phyloP scores from a whole-genome alignment of 2,888 invertebrate species.

The Marronus borbonicus region DNA sequence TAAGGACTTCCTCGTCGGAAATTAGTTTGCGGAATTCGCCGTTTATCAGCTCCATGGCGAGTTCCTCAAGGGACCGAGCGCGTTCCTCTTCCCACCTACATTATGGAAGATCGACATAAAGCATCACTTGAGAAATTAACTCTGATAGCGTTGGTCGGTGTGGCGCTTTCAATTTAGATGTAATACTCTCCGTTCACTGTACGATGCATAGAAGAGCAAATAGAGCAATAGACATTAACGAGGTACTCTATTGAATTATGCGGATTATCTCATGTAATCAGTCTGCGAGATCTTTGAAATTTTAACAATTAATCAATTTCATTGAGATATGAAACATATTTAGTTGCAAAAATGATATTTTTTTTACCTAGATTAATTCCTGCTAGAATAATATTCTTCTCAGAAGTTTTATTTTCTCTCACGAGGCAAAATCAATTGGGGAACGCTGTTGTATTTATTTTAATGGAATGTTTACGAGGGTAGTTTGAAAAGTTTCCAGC shows the following conservation, averaged over 20 bases:
- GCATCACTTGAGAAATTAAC: constrained; percentile 32
- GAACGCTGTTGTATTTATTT: too few species aligned
- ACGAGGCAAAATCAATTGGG: too few species aligned
- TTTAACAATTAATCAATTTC: not conserved
- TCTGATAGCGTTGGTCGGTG: constrained; percentile 2
- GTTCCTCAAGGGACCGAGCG: constrained; percentile 71
- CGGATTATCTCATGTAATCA: not conserved
- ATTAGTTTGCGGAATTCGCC: constrained; percentile 74
- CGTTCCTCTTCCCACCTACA: constrained; percentile 72
- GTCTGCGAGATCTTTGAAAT: not conserved
- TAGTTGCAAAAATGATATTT: too few species aligned
- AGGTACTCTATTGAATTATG: not conserved
- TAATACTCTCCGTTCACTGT: not conserved
- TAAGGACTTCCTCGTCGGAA: constrained; percentile 73
- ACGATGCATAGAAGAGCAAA: constrained; percentile 3
- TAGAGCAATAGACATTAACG: not conserved
- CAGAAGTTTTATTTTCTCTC: too few species aligned
- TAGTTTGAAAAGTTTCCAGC: too few species aligned
- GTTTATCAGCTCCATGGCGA: constrained; percentile 73
- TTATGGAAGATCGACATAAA: not conserved
- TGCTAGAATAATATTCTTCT: too few species aligned
- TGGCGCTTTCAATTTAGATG: constrained; percentile 32
- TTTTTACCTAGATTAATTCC: too few species aligned
- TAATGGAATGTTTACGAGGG: too few species aligned
- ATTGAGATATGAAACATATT: too few species aligned